Base-by-base conservation (phyloP, 53 echinoderm and acorn worm species). In the Stichopus horrens region DNA sequence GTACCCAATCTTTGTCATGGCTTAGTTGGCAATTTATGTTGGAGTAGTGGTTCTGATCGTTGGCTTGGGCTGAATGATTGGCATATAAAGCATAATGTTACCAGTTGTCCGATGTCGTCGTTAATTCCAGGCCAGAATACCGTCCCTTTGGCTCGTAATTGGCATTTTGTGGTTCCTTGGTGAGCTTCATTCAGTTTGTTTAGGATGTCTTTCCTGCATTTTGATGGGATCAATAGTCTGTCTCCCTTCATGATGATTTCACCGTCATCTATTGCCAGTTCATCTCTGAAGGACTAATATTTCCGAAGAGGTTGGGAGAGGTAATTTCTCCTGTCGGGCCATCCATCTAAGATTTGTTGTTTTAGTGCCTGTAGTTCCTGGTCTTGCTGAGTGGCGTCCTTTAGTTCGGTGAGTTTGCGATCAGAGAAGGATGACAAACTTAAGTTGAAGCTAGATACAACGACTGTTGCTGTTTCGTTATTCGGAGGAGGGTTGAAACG, bases 351-450 rank as follows among this genome's bases (percentile, higher is more conserved):
- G 63, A 92, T 86, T 23, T 88, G 74, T 16, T 94, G 90, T 37
- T 83, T 76, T 23, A 92, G 89, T 4, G 92, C 92, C 9, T 53
- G 55, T 2, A 94, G 90, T 74, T 94, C 89, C 21, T 83, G 53
- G 56, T 92, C 92, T 6, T 80, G 23, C 16, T 75, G 76, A 23
- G 95, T 91, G 80, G 83, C 90, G 68, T 76, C 74, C 57, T 93
- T 90, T 56, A 93, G 54, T 7, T 76, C 76, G 23, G 63, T 52
- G 1, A 90, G 19, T 66, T 79, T 90, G 16, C 54, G 14, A 13
- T 91, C 90, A 7, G 95, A 91, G 54, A 95, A 93, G 63, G 91
- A 91, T n/a, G 90, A 89, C 85, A 88, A 90, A 74, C 88, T 74
- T 23, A 93, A 53, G 7, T 82, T 54, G 54, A 92, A 52, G 4